Conservation (phyloP, 2,113 vertebrate species). For the Epinephelus lanceolatus region DNA sequence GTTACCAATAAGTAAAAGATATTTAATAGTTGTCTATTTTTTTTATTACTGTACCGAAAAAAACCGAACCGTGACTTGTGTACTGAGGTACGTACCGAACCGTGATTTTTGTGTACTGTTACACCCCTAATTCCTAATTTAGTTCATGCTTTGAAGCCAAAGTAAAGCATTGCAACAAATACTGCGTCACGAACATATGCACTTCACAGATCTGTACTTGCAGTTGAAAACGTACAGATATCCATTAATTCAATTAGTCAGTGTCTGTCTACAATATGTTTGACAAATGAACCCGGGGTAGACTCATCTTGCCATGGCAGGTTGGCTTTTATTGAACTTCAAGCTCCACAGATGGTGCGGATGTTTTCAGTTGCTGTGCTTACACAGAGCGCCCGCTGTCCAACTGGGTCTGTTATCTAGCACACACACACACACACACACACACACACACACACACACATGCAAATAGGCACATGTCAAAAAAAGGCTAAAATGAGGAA, state of each 20-base stretch:
- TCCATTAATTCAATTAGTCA: conserved; percentile 27
- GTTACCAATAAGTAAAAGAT: no score
- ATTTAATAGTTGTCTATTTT: no score
- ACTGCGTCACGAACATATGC: background rate
- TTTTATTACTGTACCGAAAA: no score
- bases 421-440: background rate
- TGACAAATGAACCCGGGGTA: background rate
- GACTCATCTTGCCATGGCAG: conserved; percentile 9
- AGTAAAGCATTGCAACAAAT: background rate
- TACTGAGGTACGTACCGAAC: no score
- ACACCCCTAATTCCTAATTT: background rate
- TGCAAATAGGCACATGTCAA: conserved; percentile 7
- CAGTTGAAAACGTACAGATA: background rate
- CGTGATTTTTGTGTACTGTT: no score
- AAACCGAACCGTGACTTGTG: no score
- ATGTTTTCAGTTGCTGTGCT: conserved; percentile 57
- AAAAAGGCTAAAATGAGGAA: conserved; percentile 50
- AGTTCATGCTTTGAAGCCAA: background rate
- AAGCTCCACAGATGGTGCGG: conserved; percentile 58
- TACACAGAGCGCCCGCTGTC: conserved; percentile 19
- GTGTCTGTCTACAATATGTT: conserved; percentile 36
- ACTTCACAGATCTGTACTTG: background rate
- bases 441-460: background rate
- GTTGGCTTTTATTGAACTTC: conserved; percentile 42
- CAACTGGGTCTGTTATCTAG: conserved; percentile 20